Evolutionary conservation across 2,888 invertebrate genomes (phyloP), one percentile per base, ranked within the genome.

Genomic region (Hipparchia semele): DNA sequence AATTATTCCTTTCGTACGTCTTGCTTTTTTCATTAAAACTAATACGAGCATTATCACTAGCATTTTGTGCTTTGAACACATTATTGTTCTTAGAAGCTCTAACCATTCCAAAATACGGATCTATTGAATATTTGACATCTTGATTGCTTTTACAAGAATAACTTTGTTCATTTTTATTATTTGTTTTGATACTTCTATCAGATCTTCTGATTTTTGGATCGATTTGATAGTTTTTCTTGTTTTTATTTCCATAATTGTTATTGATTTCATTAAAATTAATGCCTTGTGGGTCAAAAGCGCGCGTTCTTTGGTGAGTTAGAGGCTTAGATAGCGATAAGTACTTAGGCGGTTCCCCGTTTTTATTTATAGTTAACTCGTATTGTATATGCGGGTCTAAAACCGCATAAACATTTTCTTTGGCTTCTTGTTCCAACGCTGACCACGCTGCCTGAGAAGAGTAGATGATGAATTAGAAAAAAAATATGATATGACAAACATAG

Each of bases 341-440:
- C 78, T 91, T 94, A 87, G 94, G 92, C 86, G 93, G 93, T 79
- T 94, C 93, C 83, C 94, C 94, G 83, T 90, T 88, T 83, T 94
- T 92, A 85, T 92, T 94, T 83, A 94, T 94, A 80, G 93, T 94
- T 86, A 94, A 89, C 85, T 94, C 94, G 86, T 94, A 94, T 83
- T 94, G 94, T 85, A 94, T 90, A 87, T 93, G 94, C 86, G 94
- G 94, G 81, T 94, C 94, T 81, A 94, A 82, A 79, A 94, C 91
- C 88, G 94, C 94, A 89, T 94, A 94, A 76, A 94, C 94, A 86
- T 94, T 94, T 86, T 94, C 94, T 92, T 94, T 94, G 90, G 94
- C 94, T 92, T 91, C 90, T 90, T 86, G 90, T 87, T 92, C 94
- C 89, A 94, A 86, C 86, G 94, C 89, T 83, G 90, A 83, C 79